These are phyloP conservation scores for Meleagris gallopavo DNA, from an alignment of 2,113 vertebrate genomes.

Conservation along the genomic window DNA sequence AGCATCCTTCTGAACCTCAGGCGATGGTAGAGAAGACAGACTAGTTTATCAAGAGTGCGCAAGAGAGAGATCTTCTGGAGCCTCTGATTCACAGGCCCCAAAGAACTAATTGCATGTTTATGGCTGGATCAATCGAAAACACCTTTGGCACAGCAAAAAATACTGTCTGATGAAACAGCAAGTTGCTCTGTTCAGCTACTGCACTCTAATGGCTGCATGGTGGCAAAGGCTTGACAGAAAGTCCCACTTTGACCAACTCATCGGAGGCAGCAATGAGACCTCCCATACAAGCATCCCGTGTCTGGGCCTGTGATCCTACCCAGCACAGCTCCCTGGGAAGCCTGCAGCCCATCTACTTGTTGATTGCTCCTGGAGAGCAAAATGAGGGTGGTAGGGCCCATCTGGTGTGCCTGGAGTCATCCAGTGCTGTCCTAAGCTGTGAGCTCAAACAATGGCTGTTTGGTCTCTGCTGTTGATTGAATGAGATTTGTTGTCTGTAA, in stretches of 20 bases:
- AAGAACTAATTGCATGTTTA: not conserved
- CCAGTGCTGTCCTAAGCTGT: not conserved
- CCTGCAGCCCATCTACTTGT: not conserved
- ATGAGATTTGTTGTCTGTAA: conserved; percentile 18
- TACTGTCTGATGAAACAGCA: accelerated
- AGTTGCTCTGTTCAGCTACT: not conserved
- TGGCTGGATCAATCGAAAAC: not conserved
- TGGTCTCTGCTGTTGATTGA: not conserved
- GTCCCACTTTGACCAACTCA: not conserved
- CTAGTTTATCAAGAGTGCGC: not conserved
- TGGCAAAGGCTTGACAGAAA: not conserved
- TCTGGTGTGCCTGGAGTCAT: not conserved
- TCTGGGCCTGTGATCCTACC: not conserved
- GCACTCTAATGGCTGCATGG: not conserved
- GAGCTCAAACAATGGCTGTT: conserved; percentile 4
- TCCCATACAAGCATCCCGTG: not conserved
- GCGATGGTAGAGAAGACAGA: not conserved
- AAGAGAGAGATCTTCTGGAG: not conserved
- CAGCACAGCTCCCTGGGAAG: not conserved
- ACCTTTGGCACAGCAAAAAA: not conserved
- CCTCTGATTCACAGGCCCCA: not conserved
- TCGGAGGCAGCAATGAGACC: not conserved
- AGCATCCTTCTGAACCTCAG: not conserved
- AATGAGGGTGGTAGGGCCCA: not conserved
- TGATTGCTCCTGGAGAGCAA: not conserved